Conservation (phyloP, 2,797 vertebrate genomes). For the Hybognathus amarus region DNA sequence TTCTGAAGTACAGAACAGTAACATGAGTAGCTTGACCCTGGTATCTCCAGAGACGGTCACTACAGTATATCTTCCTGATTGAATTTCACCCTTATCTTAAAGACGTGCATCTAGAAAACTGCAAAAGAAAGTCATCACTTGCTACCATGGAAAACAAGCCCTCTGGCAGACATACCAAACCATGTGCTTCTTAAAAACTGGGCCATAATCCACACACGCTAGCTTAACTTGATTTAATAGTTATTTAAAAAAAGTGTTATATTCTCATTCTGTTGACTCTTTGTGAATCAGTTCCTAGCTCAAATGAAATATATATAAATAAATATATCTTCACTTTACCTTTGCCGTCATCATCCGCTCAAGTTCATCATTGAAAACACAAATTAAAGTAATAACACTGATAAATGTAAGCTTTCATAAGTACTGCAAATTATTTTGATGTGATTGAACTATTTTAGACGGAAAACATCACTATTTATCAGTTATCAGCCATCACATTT, state of each 20-base stretch:
- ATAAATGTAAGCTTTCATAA: not conserved
- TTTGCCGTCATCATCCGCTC: not conserved
- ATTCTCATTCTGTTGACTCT: not conserved
- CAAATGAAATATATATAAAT: not conserved
- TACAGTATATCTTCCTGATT: constrained; percentile 40
- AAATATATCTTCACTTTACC: not conserved
- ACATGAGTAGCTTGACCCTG: not conserved
- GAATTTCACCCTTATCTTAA: constrained; percentile 31
- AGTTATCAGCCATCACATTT: not conserved
- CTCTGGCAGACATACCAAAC: constrained; percentile 20
- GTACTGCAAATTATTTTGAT: not conserved
- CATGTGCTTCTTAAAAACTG: constrained; percentile 1
- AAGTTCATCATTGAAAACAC: not conserved
- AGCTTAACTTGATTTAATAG: not conserved
- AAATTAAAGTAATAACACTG: not conserved
- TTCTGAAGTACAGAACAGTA: not conserved
- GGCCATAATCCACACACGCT: not conserved
- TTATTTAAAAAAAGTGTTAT: not conserved
- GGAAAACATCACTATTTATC: not conserved
- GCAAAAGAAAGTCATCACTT: constrained; percentile 24
- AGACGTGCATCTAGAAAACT: constrained; percentile 34
- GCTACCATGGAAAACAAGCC: constrained; percentile 1
- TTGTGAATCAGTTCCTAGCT: not conserved
- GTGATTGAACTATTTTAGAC: not conserved
- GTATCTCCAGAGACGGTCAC: constrained; percentile 21